Percentiles rank a stretch among this genome's conserved stretches.
Evolutionary conservation across 2,113 vertebrate genomes (phyloP).

Genomic region (Muntiacus muntjak): DNA sequence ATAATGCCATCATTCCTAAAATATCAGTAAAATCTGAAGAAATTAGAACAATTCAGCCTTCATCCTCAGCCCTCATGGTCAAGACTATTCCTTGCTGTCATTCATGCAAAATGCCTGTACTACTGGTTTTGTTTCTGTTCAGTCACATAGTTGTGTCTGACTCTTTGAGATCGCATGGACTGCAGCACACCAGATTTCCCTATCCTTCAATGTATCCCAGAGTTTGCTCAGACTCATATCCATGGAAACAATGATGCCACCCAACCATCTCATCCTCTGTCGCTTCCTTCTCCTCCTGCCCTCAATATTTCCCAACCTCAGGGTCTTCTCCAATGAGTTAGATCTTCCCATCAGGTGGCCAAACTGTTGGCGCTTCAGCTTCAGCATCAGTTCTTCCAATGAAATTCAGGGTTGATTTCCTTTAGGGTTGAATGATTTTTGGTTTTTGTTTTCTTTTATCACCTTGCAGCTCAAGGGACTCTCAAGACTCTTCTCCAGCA

Average conservation of each 20-base stretch:
- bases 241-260: not conserved
- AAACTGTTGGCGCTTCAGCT: not conserved
- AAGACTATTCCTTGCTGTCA: not conserved
- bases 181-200: not conserved
- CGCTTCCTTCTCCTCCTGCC: not conserved
- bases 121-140: not conserved
- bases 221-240: not conserved
- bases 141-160: fast-evolving
- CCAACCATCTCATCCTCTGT: not conserved
- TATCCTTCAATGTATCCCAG: not conserved
- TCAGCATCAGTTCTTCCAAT: not conserved
- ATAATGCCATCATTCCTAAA: not conserved
- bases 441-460: not conserved
- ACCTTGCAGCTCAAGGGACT: not conserved
- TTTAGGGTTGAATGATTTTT: not conserved
- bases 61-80: not conserved
- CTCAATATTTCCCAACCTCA: not conserved
- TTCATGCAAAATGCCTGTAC: not conserved
- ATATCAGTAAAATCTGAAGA: not conserved
- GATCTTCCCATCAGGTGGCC: not conserved
- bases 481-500: not conserved
- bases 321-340: not conserved
- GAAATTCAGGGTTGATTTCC: not conserved
- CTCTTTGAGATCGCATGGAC: not conserved
- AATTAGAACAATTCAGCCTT: not conserved